These are phyloP conservation scores for Callaeas wilsoni DNA, from an alignment of 2,113 vertebrate genomes.

Conservation along the genomic window DNA sequence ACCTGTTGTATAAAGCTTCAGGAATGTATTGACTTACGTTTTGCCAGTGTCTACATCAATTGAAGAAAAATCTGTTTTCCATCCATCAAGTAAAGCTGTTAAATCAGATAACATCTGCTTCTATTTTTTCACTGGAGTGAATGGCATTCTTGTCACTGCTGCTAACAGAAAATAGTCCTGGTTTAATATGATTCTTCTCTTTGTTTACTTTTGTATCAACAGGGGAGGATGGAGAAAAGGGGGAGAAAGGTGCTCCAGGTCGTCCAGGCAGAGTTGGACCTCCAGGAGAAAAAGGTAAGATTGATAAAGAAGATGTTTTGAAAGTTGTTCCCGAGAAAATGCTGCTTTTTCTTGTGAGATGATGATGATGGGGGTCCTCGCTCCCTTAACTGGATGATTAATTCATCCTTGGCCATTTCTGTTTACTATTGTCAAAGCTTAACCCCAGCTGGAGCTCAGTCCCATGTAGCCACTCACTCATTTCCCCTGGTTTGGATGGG, in stretches of 20 bases:
- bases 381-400: neutral
- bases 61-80: neutral
- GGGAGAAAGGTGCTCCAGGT: constrained; percentile 89
- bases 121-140: neutral
- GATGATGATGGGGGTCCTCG: neutral
- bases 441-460: neutral
- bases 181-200: neutral
- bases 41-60: neutral
- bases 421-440: fast-evolving
- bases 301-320: neutral
- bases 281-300: constrained; percentile 85
- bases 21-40: neutral
- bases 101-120: neutral
- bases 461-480: fast-evolving
- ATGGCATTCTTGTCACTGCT: neutral
- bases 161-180: neutral
- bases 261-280: constrained; percentile 92
- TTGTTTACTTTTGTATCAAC: neutral
- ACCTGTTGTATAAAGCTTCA: neutral
- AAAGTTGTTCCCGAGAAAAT: neutral
- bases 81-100: neutral
- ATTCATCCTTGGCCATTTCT: neutral
- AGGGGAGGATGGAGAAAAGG: constrained; percentile 92
- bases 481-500: too few species aligned
- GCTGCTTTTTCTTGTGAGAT: neutral